Evolutionary conservation across 2,888 invertebrate genomes (phyloP), one percentile per base, ranked within the genome.

Genomic region (Sclerodermus sp.): DNA sequence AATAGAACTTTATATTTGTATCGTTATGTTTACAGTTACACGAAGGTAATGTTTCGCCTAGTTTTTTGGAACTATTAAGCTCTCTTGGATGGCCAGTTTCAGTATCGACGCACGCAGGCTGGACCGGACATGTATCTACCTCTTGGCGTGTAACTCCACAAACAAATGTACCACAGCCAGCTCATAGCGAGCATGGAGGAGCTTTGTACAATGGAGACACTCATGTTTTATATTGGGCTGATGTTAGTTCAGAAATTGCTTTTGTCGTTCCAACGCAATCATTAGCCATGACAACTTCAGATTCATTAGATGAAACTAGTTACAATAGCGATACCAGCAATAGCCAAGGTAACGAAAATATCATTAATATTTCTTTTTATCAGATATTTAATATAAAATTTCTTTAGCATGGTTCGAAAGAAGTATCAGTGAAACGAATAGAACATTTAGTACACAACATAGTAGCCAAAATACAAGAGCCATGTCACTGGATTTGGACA

Each of bases 141-240:
- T 93, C 94, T 68, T 94, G 93, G 90, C 87, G 86, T 69, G 82
- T 70, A 23, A 71, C 68, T 2, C 60, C 64, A 13, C 70, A 68
- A 44, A 29, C 59, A 0, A 68, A 57, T 14, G 60, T 61, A 31
- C 62, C 68, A 8, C 67, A 65, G 37, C 58, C 66, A 2, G 55
- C 64, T 2, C 67, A 71, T 45, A 60, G 62, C 37, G 80, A 82
- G 52, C 82, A 83, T 59, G 86, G 88, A 12, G 91, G 90, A 39
- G 79, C 86, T 57, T 78, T 87, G 45, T 96, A 91, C 73, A 93
- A 93, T 77, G 96, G 95, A 0, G 85, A 87, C 47, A 87, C 88
- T 49, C 88, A 90, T 76, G 88, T 95, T 2, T 81, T 97, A 1
- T 97, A 96, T 79, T 97, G 96, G 96, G 91, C 96, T 1, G 96